These are phyloP conservation scores for Onychostoma macrolepis DNA, from an alignment of 2,113 vertebrate species.

Conservation along the genomic window DNA sequence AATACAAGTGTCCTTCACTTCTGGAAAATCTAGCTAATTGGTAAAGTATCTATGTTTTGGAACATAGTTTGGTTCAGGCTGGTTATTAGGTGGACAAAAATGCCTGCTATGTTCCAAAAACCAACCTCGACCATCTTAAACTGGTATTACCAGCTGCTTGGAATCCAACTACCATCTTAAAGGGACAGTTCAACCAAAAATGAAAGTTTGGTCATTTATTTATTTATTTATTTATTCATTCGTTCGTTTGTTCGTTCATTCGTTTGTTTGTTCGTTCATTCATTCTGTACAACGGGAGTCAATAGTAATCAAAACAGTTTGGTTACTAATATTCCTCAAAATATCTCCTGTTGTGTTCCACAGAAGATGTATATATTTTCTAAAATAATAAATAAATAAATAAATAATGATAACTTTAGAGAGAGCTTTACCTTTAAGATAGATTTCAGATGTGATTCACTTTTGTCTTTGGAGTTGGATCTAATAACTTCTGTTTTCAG, in stretches of 20 bases:
- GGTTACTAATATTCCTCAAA: background rate
- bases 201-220: background rate
- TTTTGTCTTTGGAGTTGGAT: background rate
- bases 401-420: too few species aligned
- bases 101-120: background rate
- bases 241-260: too few species aligned
- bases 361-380: too few species aligned
- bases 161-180: background rate
- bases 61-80: background rate
- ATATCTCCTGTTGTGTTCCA: background rate
- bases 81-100: background rate
- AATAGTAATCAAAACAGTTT: background rate
- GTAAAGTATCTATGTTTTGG: background rate
- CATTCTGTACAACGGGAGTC: too few species aligned
- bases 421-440: background rate
- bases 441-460: background rate
- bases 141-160: background rate
- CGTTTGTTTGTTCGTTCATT: too few species aligned
- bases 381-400: background rate
- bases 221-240: too few species aligned
- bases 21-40: background rate
- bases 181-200: background rate
- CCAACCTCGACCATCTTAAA: background rate
- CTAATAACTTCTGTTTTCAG: background rate
- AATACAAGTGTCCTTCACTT: background rate